These are phyloP conservation scores for Sebastes minor DNA, from an alignment of 2,797 vertebrate genomes.

Conservation along the genomic window DNA sequence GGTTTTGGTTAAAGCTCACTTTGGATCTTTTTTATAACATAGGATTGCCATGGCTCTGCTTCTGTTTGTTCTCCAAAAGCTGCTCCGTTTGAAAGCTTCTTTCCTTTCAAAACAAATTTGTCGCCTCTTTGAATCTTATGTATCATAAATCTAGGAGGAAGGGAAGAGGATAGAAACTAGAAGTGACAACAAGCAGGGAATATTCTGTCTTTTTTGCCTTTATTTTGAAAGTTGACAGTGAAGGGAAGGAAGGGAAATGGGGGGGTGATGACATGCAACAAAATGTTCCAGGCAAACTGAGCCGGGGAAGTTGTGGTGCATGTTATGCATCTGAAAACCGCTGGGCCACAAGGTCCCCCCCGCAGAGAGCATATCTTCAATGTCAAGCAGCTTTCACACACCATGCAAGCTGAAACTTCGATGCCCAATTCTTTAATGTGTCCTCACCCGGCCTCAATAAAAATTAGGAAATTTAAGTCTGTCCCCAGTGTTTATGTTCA, in stretches of 20 bases:
- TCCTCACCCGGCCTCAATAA: background rate
- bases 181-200: background rate
- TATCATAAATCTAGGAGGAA: background rate
- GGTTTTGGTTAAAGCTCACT: constrained; percentile 33
- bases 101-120: constrained; percentile 47
- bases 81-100: constrained; percentile 21
- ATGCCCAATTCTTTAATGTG: background rate
- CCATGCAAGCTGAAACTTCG: background rate
- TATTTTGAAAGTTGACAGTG: constrained; percentile 4
- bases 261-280: background rate
- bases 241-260: background rate
- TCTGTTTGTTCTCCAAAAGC: constrained; percentile 33
- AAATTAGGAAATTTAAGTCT: background rate
- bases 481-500: constrained; percentile 6
- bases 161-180: background rate
- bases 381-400: background rate
- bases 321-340: constrained; percentile 8
- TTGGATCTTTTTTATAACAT: constrained; percentile 44
- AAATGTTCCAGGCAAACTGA: background rate
- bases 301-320: background rate
- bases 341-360: background rate
- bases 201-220: background rate
- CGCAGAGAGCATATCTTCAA: background rate
- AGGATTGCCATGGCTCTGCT: constrained; percentile 16
- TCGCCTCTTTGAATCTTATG: constrained; percentile 32